These are phyloP conservation scores for Sebastes cheni DNA, from an alignment of 2,797 vertebrate species.

Conservation along the genomic window DNA sequence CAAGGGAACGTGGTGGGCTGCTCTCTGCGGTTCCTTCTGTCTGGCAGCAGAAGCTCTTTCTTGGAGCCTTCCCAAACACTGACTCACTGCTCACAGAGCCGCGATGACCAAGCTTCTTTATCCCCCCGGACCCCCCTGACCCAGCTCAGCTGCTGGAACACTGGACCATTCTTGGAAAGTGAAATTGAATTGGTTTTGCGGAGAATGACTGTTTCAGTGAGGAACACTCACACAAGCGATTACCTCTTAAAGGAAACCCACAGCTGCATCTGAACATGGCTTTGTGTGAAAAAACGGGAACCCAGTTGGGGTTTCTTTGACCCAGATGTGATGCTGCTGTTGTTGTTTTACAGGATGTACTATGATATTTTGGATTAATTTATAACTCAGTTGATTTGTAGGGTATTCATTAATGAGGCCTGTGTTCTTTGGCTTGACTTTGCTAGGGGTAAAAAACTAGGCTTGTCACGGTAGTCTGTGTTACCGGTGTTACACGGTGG, in stretches of 20 bases:
- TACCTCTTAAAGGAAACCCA: constrained; percentile 54
- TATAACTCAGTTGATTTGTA: neutral
- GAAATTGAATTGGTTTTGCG: constrained; percentile 73
- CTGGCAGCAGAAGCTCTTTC: constrained; percentile 64
- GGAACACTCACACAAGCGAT: constrained; percentile 51
- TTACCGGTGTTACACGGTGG: no score
- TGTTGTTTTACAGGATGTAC: neutral
- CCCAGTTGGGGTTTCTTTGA: constrained; percentile 1
- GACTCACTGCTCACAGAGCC: constrained; percentile 74
- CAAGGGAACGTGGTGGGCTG: constrained; percentile 49
- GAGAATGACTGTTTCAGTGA: constrained; percentile 61
- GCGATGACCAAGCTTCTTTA: constrained; percentile 75
- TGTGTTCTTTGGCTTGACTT: neutral
- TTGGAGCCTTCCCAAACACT: constrained; percentile 74
- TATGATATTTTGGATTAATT: neutral
- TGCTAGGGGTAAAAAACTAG: no score
- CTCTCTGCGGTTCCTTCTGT: constrained; percentile 66
- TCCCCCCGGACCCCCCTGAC: constrained; percentile 59
- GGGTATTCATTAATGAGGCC: neutral
- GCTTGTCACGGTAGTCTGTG: no score
- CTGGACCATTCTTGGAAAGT: constrained; percentile 74
- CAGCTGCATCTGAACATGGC: constrained; percentile 53
- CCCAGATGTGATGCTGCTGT: constrained; percentile 9
- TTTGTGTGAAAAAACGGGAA: constrained; percentile 28
- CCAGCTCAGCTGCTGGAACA: constrained; percentile 77